Conservation (phyloP, 2,888 invertebrate species). For the Sinopyrophorus schimmeli region DNA sequence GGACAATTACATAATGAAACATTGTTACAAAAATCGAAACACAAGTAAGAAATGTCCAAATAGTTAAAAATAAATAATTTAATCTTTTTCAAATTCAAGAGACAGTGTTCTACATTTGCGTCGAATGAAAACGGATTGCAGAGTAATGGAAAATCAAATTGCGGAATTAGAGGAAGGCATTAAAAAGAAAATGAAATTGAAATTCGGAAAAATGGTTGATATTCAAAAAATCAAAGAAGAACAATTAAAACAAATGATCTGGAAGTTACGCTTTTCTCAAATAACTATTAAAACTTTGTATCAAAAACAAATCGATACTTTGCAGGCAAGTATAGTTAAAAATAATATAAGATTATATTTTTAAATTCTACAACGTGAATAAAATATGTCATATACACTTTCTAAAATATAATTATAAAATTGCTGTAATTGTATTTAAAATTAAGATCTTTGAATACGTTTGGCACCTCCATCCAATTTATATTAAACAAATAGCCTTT, state of each 20-base stretch:
- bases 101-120: conserved; percentile 68
- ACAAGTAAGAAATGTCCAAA: conserved; percentile 58
- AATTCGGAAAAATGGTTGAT: conserved; percentile 61
- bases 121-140: conserved; percentile 72
- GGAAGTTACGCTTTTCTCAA: too few relatives aligned
- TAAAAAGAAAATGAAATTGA: conserved; percentile 57
- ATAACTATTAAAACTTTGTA: too few relatives aligned
- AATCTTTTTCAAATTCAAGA: conserved; percentile 55
- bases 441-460: too few relatives aligned
- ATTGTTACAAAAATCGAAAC: conserved; percentile 62
- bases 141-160: conserved; percentile 66
- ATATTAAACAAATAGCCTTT: too few relatives aligned
- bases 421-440: too few relatives aligned
- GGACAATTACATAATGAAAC: conserved; percentile 69
- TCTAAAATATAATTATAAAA: too few relatives aligned
- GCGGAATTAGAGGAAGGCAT: conserved; percentile 61
- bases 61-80: conserved; percentile 1
- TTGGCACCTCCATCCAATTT: too few relatives aligned
- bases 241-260: conserved; percentile 58
- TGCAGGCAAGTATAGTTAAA: too few relatives aligned
- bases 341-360: too few relatives aligned
- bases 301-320: too few relatives aligned
- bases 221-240: conserved; percentile 63
- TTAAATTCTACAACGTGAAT: too few relatives aligned
- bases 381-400: too few relatives aligned